These are phyloP conservation scores for Poicephalus gulielmi DNA, from an alignment of 2,113 vertebrate species.

Conservation along the genomic window DNA sequence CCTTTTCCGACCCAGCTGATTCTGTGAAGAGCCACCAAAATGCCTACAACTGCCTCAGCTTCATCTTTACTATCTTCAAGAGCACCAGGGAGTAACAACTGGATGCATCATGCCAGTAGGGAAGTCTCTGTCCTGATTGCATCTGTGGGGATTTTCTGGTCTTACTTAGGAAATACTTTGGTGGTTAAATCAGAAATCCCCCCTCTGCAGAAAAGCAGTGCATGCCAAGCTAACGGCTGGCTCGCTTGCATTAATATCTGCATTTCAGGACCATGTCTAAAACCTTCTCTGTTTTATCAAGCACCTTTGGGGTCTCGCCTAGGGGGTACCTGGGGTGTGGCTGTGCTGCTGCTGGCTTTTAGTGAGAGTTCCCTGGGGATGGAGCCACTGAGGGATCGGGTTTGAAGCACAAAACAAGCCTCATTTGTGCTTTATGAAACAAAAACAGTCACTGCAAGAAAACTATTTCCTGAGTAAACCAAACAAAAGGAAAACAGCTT, in stretches of 20 bases:
- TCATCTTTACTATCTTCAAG: background rate
- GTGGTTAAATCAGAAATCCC: background rate
- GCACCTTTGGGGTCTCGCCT: background rate
- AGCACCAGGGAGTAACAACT: background rate
- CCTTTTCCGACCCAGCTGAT: background rate
- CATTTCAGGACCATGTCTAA: background rate
- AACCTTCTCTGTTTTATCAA: background rate
- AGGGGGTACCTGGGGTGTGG: fast-evolving
- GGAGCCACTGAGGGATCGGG: background rate
- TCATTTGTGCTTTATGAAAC: background rate
- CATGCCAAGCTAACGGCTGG: background rate
- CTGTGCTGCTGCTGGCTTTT: background rate
- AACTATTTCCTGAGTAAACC: background rate
- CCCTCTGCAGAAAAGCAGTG: background rate
- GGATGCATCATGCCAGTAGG: background rate
- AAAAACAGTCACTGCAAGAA: background rate
- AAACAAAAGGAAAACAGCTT: background rate
- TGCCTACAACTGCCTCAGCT: background rate
- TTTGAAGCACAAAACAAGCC: background rate
- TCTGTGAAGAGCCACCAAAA: background rate
- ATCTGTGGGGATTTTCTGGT: background rate
- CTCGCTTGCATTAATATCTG: background rate
- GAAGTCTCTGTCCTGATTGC: background rate
- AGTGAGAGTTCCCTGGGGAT: background rate
- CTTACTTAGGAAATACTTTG: background rate